Percentiles rank a stretch among this genome's conserved stretches.
phyloP scores from a whole-genome alignment of 2,797 vertebrate genomes.

The Melopsittacus undulatus region DNA sequence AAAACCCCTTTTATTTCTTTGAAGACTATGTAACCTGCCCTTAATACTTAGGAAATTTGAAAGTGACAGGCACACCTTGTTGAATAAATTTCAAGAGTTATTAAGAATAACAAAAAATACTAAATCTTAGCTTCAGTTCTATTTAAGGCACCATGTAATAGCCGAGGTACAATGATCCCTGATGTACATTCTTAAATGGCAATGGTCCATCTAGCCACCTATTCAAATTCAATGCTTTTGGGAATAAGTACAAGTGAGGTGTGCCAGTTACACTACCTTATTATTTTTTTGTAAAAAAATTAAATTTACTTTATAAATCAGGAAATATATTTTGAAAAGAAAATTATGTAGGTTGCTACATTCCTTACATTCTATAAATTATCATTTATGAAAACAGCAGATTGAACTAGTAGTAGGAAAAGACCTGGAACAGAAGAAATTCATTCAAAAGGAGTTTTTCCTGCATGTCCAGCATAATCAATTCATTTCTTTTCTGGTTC shows the following conservation, averaged over 20 bases:
- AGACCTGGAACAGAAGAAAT: conserved; percentile 77
- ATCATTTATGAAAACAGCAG: conserved; percentile 77
- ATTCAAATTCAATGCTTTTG: conserved; percentile 73
- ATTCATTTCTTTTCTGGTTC: conserved; percentile 69
- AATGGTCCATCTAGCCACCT: conserved; percentile 85
- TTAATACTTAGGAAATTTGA: conserved; percentile 67
- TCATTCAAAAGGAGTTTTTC: conserved; percentile 76
- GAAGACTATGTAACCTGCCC: conserved; percentile 53
- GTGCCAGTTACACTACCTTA: conserved; percentile 81
- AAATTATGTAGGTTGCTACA: conserved; percentile 78
- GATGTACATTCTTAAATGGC: conserved; percentile 96
- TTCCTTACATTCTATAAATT: conserved; percentile 80
- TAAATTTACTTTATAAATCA: conserved; percentile 76
- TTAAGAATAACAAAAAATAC: conserved; percentile 74
- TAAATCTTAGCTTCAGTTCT: conserved; percentile 80
- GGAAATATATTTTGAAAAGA: conserved; percentile 73
- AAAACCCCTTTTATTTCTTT: not conserved
- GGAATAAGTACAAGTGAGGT: conserved; percentile 76
- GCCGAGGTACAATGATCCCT: conserved; percentile 99
- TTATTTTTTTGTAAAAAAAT: conserved; percentile 73
- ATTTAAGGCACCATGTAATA: conserved; percentile 99
- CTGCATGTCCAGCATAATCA: conserved; percentile 70
- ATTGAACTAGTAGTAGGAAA: conserved; percentile 78
- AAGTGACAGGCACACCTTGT: conserved; percentile 77
- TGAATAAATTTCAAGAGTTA: conserved; percentile 57